Conservation (phyloP, 2,113 vertebrate species). For the Myocastor coypus region DNA sequence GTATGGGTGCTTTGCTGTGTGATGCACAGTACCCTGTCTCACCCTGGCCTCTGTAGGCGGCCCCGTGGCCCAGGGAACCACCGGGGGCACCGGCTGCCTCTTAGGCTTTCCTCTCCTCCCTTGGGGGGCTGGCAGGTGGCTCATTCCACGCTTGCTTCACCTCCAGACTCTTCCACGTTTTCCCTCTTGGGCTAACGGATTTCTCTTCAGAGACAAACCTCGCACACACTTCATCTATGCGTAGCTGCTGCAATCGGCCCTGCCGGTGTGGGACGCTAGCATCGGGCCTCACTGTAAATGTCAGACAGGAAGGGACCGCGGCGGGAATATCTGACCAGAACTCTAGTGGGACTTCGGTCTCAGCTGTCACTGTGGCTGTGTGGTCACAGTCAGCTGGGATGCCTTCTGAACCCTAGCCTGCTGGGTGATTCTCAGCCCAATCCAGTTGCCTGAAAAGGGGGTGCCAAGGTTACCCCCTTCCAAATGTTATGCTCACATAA, state of each 20-base stretch:
- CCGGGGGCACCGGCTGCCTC: neutral
- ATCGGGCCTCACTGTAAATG: neutral
- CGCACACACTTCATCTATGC: neutral
- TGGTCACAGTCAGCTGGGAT: accelerated
- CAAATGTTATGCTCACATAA: neutral
- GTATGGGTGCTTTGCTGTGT: neutral
- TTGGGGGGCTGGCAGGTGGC: accelerated
- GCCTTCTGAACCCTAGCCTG: neutral
- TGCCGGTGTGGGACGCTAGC: neutral
- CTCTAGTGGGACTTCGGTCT: neutral
- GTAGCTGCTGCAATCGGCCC: neutral
- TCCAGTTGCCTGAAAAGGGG: neutral
- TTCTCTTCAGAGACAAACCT: neutral
- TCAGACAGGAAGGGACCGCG: neutral
- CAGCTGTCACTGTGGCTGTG: neutral
- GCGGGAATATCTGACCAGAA: too few species aligned
- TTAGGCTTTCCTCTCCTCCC: neutral
- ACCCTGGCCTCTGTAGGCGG: neutral
- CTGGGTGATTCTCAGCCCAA: neutral
- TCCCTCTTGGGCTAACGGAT: neutral
- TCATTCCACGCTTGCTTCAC: neutral
- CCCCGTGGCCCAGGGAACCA: neutral
- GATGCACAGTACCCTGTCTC: neutral
- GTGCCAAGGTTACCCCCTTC: neutral
- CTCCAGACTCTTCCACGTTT: neutral